Base-by-base conservation (phyloP, 2,113 vertebrate species). In the Montifringilla adamsi region DNA sequence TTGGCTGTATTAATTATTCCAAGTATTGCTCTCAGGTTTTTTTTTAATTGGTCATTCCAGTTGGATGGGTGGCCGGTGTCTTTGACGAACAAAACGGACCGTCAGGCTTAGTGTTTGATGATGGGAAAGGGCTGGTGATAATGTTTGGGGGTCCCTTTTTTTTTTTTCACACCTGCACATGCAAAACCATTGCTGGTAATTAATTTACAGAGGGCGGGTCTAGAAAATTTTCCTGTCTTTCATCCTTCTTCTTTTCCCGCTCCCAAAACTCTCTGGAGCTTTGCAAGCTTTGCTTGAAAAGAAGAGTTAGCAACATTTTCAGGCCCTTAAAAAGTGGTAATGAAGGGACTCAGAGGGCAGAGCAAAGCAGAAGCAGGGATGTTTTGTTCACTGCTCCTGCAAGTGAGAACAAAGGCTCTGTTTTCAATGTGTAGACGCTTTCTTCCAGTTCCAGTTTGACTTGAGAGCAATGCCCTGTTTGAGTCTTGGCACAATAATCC, bases 41-140 rank as follows among this genome's bases (percentile, higher is more conserved):
- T 94, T 86, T 96, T 96, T 96, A 97, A 97, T 97, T 97, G 94
- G 92, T 87, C 83, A 90, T 96, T 96, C 69, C 87, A 94, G 88
- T 93, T 7, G 47, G 88, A 94, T 96, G 92, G 94, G 95, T 96
- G 94, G 95, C 93, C 92, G 0, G 21, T 96, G 92, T 90, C 95
- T 95, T 91, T 78, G 77, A 64, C 56, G 0, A 96, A 93, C 90
- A 90, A 92, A 96, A 88, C 1, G 2, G 72, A 75, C 69, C 1
- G 0, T 70, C 18, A 19, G 73, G 73, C 50, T 90, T 74, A 86
- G 73, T 62, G 86, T 90, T 90, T 90, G 93, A 86, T 92, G 88
- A 93, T 96, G 91, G 68, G 92, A 97, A 95, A 93, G 85, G 82
- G 66, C 67, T 1, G 1, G 10, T 86, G 68, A 92, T 72, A 53